These are phyloP conservation scores for Thalassoma bifasciatum DNA, from an alignment of 2,113 vertebrate species.

Conservation along the genomic window DNA sequence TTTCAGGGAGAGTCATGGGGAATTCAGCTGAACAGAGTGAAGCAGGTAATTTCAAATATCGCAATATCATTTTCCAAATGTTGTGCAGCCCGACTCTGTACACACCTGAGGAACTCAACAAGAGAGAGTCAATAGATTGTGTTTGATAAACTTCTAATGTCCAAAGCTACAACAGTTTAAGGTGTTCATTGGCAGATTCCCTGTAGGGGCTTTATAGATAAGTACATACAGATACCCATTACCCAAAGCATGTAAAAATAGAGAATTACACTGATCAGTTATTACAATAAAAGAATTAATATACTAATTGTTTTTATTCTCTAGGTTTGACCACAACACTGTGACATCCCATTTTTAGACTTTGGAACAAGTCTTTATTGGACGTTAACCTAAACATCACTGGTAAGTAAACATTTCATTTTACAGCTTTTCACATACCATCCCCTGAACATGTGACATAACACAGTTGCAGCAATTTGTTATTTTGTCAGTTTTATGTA, in stretches of 20 bases:
- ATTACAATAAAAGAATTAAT: not conserved
- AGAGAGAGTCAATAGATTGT: too few species aligned
- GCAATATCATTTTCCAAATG: too few species aligned
- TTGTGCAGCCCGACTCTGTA: too few species aligned
- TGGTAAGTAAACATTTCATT: conserved; percentile 54
- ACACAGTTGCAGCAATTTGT: not conserved
- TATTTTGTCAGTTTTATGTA: not conserved
- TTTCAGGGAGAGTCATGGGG: too few species aligned
- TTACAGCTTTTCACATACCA: not conserved
- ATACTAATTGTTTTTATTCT: conserved; percentile 5
- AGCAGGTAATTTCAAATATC: too few species aligned
- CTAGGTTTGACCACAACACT: conserved; percentile 79
- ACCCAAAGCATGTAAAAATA: not conserved
- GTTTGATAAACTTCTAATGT: too few species aligned
- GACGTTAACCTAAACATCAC: conserved; percentile 18
- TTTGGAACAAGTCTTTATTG: not conserved
- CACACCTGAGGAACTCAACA: too few species aligned
- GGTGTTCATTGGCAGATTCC: too few species aligned
- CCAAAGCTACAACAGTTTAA: too few species aligned
- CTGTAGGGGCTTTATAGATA: too few species aligned
- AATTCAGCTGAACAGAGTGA: too few species aligned
- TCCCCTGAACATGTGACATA: not conserved
- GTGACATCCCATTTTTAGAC: conserved; percentile 64
- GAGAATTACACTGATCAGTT: not conserved
- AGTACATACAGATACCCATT: too few species aligned